A percentile compares a stretch with the other conserved stretches of the same genome.
These are phyloP conservation scores for Sebastes melanostomus DNA, from an alignment of 2,797 vertebrate species.

Conservation along the genomic window DNA sequence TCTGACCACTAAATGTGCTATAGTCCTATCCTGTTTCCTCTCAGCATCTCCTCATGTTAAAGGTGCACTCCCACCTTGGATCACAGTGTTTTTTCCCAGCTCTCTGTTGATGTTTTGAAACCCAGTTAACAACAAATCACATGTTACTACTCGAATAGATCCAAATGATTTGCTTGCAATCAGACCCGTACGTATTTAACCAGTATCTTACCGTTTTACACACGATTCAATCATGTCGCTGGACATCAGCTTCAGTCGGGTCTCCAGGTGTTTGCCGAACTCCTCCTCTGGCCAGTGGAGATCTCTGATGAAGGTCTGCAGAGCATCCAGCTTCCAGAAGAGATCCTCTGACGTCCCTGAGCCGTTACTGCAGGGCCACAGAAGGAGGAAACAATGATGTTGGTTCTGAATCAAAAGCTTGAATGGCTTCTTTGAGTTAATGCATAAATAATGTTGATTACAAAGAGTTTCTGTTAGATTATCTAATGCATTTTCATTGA, in stretches of 20 bases:
- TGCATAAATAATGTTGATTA: neutral
- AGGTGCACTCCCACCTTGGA: neutral
- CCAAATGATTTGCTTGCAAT: neutral
- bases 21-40: neutral
- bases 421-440: neutral
- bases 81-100: neutral
- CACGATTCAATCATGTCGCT: slow-evolving; percentile 99
- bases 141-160: neutral
- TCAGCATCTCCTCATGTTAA: neutral
- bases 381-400: neutral
- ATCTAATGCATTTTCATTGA: neutral
- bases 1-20: neutral
- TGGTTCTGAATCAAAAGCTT: neutral
- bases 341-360: slow-evolving; percentile 98
- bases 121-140: neutral
- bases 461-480: neutral
- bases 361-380: slow-evolving; percentile 87
- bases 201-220: slow-evolving; percentile 87
- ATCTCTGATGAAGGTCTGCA: slow-evolving; percentile 98
- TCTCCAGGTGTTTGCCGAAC: slow-evolving; percentile 97
- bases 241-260: slow-evolving; percentile 96
- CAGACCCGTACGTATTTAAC: neutral
- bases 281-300: slow-evolving; percentile 99
- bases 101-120: neutral
- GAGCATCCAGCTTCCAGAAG: slow-evolving; percentile 98